Evolutionary conservation across 2,888 invertebrate genomes (phyloP).

Genomic region (Xylota sylvarum): DNA sequence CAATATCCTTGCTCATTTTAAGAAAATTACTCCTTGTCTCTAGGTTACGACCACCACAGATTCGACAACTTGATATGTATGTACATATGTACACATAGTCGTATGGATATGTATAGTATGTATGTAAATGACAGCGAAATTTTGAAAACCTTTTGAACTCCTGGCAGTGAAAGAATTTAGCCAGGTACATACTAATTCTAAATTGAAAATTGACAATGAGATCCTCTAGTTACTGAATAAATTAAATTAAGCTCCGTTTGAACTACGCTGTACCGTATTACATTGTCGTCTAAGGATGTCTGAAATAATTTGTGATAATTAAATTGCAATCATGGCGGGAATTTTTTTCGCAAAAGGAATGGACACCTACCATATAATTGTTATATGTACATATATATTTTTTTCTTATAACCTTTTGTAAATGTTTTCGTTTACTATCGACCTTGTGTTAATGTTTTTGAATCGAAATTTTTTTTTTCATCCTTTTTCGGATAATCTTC

Average conservation of each 20-base stretch:
- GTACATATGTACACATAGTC: neutral
- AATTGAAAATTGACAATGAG: constrained; percentile 4
- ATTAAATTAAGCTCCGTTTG: constrained; percentile 4
- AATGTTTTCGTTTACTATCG: constrained; percentile 16
- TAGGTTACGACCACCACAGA: constrained; percentile 21
- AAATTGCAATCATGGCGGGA: constrained; percentile 11
- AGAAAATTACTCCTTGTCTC: constrained; percentile 34
- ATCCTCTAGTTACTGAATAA: neutral
- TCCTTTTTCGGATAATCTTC: constrained; percentile 38
- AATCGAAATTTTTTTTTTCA: constrained; percentile 40
- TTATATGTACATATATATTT: neutral
- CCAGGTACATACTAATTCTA: neutral
- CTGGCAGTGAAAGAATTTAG: constrained; percentile 3
- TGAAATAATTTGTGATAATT: constrained; percentile 44
- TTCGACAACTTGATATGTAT: constrained; percentile 10
- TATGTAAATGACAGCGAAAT: neutral
- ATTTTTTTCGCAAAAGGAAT: neutral
- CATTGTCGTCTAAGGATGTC: constrained; percentile 11
- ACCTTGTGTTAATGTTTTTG: constrained; percentile 31
- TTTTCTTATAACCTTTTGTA: neutral
- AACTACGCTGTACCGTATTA: neutral
- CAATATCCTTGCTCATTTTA: constrained; percentile 52
- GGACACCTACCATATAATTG: neutral
- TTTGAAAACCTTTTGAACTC: constrained; percentile 16
- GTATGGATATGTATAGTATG: neutral